A percentile compares a stretch with the other conserved stretches of the same genome.
Evolutionary conservation across 2,113 vertebrate species (phyloP).

Genomic region (Thalassarche chlororhynchos): DNA sequence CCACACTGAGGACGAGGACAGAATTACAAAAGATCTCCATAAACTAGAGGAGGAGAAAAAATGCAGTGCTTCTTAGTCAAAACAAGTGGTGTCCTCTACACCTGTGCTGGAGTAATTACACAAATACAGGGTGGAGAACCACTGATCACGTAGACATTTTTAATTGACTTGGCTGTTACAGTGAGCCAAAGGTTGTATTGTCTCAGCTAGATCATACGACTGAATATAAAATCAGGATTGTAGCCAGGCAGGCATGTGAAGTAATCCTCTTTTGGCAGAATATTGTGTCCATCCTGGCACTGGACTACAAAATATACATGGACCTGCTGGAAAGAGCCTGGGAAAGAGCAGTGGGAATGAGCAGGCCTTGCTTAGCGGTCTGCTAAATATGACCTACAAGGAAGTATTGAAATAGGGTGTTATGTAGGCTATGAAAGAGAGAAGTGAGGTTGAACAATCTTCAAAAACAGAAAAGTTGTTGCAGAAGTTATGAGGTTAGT

Average conservation of each 20-base stretch:
- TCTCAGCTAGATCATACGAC: background rate
- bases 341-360: background rate
- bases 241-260: background rate
- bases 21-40: background rate
- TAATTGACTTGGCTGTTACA: background rate
- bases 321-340: background rate
- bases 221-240: background rate
- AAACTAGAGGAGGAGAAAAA: background rate
- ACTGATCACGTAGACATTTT: accelerated
- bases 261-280: constrained; percentile 26
- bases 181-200: background rate
- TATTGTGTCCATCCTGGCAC: background rate
- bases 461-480: background rate
- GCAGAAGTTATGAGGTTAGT: background rate
- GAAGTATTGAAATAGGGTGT: background rate
- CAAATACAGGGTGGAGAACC: background rate
- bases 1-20: background rate
- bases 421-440: background rate
- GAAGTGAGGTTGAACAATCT: background rate
- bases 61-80: background rate
- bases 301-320: background rate
- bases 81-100: background rate
- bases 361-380: background rate
- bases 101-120: background rate
- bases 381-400: background rate